These are phyloP conservation scores for Dynastes maya DNA, from an alignment of 2,888 invertebrate genomes.

Conservation along the genomic window DNA sequence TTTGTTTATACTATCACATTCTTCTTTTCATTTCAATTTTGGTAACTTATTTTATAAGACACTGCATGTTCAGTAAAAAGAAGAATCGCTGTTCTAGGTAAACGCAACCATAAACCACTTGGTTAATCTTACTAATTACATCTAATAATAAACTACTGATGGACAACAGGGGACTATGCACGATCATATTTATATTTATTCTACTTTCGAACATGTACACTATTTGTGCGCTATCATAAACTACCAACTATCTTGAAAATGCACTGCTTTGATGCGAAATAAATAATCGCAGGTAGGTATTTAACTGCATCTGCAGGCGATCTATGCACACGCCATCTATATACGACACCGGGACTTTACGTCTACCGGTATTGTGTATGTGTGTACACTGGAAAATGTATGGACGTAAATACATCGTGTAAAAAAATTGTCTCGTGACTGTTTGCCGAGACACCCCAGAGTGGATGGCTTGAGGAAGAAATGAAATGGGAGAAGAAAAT, in stretches of 20 bases:
- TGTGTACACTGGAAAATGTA: not conserved
- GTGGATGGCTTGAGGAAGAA: conserved; percentile 26
- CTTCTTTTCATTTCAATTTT: no score
- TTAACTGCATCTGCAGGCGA: conserved; percentile 33
- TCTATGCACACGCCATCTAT: conserved; percentile 8
- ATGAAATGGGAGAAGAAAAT: conserved; percentile 14
- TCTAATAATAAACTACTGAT: no score
- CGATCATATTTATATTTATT: no score
- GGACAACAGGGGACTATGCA: no score
- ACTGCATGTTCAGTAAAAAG: no score
- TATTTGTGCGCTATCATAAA: not conserved
- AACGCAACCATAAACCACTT: no score
- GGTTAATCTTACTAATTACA: no score
- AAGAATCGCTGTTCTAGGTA: no score
- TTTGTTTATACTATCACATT: no score
- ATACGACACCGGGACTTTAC: conserved; percentile 28
- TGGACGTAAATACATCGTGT: conserved; percentile 1
- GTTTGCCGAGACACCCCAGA: conserved; percentile 38
- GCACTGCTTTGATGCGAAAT: conserved; percentile 21
- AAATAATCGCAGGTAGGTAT: conserved; percentile 13
- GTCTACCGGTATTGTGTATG: not conserved
- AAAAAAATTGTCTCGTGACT: conserved; percentile 49
- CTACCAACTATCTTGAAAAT: conserved; percentile 4
- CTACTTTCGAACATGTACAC: not conserved
- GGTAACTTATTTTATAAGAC: no score